Evolutionary conservation across 2,888 invertebrate species (phyloP).

Genomic region (Rhamphomyia laevipes): DNA sequence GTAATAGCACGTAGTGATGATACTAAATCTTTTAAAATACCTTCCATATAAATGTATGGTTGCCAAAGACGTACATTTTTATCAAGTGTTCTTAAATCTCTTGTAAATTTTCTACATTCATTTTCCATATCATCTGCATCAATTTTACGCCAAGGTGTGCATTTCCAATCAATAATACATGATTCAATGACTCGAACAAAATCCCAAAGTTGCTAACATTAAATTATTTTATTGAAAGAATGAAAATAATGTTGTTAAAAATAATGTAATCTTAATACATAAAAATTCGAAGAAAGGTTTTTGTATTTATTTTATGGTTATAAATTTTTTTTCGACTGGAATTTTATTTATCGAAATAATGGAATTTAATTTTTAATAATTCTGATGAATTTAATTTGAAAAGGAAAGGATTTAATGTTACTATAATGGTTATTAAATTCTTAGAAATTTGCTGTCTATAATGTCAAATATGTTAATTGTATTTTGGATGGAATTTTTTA

Average conservation of each 20-base stretch:
- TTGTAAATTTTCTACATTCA: slow-evolving; percentile 86
- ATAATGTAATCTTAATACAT: neutral
- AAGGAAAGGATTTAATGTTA: no score
- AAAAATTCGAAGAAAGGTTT: neutral
- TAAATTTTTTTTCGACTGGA: no score
- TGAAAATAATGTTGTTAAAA: neutral
- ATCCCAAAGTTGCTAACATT: slow-evolving; percentile 74
- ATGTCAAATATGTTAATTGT: no score
- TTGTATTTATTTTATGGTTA: no score
- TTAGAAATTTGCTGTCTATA: no score
- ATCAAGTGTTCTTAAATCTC: slow-evolving; percentile 70
- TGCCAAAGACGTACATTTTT: slow-evolving; percentile 76
- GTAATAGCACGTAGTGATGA: slow-evolving; percentile 86
- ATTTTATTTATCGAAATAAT: no score
- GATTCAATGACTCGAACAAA: slow-evolving; percentile 73
- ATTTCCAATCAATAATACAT: slow-evolving; percentile 85
- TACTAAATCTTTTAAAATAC: slow-evolving; percentile 79
- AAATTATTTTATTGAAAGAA: slow-evolving; percentile 2
- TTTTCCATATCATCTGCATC: slow-evolving; percentile 93
- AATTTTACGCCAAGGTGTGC: slow-evolving; percentile 84
- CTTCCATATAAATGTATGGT: slow-evolving; percentile 67
- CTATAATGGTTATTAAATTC: no score
- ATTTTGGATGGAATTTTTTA: no score
- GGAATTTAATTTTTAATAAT: no score
- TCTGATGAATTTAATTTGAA: no score